Conservation (phyloP, 1,140 invertebrate species). For the Euura saliciscinereae region DNA sequence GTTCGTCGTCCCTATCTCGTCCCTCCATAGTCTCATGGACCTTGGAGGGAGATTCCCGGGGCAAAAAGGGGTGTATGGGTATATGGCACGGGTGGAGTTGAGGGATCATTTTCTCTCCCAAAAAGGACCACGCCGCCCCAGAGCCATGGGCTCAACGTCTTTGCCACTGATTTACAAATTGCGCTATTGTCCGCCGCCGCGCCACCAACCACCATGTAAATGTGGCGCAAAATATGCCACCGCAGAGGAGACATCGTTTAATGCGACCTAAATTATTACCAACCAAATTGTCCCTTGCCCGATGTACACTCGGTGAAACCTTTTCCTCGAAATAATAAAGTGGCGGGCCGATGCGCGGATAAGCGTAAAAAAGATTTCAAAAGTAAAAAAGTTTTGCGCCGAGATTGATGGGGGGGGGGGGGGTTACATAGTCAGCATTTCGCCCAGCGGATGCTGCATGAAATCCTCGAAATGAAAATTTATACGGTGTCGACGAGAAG, state of each 20-base stretch:
- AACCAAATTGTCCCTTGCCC: neutral
- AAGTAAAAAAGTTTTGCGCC: too few species aligned
- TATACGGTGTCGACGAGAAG: slow-evolving; percentile 1
- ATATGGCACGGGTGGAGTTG: too few species aligned
- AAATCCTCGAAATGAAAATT: slow-evolving; percentile 1
- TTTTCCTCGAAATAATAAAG: too few species aligned
- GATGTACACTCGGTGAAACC: too few species aligned
- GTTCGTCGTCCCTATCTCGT: too few species aligned
- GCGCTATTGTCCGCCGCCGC: neutral
- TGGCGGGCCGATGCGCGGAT: too few species aligned
- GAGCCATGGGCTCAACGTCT: slow-evolving; percentile 1
- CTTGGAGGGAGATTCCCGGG: neutral
- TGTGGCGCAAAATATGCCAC: neutral
- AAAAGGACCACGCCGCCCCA: neutral
- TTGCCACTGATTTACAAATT: slow-evolving; percentile 3
- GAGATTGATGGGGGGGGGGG: too few species aligned
- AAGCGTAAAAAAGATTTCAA: too few species aligned
- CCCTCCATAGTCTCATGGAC: too few species aligned
- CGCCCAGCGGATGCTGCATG: too few species aligned
- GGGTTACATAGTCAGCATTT: too few species aligned
- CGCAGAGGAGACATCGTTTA: neutral
- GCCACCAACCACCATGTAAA: too few species aligned
- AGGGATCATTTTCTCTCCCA: neutral
- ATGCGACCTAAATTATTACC: slow-evolving; percentile 3
- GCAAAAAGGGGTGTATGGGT: neutral